phyloP scores from a whole-genome alignment of 2,888 invertebrate genomes.

The Oscheius myriophilus region DNA sequence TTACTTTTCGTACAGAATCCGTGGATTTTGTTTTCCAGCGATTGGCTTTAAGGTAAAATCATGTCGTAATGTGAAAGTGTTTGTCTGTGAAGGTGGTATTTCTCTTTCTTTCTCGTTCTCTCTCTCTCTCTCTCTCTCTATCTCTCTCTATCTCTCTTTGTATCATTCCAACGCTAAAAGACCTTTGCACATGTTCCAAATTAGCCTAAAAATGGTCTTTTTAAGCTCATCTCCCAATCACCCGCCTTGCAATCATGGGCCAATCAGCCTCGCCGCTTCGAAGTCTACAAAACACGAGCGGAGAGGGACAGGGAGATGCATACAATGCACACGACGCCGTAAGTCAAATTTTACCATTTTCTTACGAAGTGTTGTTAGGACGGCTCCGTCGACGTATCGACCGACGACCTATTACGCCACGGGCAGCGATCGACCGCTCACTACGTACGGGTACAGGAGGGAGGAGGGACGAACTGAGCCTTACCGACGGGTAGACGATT shows the following conservation, averaged over 20 bases:
- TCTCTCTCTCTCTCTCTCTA: too few species aligned
- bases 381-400: conserved; percentile 45
- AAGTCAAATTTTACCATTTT: neutral
- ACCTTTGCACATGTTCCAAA: too few species aligned
- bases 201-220: too few species aligned
- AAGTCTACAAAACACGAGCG: conserved; percentile 69
- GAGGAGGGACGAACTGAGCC: conserved; percentile 2
- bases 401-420: conserved; percentile 42
- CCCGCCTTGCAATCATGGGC: conserved; percentile 54
- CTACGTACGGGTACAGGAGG: conserved; percentile 32
- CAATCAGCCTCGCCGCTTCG: conserved; percentile 59
- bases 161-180: too few species aligned
- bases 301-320: conserved; percentile 65
- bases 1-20: conserved; percentile 7
- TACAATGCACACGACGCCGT: conserved; percentile 44
- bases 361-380: conserved; percentile 18
- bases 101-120: too few species aligned
- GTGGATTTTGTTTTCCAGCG: conserved; percentile 12
- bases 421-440: conserved; percentile 46
- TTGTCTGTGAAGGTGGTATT: too few species aligned
- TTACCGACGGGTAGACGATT: neutral
- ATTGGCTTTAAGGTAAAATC: conserved; percentile 4
- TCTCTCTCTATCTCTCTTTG: too few species aligned
- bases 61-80: too few species aligned
- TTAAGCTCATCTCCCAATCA: conserved; percentile 27